Base-by-base conservation (phyloP, 2,888 invertebrate species). In the Apoda limacodes region DNA sequence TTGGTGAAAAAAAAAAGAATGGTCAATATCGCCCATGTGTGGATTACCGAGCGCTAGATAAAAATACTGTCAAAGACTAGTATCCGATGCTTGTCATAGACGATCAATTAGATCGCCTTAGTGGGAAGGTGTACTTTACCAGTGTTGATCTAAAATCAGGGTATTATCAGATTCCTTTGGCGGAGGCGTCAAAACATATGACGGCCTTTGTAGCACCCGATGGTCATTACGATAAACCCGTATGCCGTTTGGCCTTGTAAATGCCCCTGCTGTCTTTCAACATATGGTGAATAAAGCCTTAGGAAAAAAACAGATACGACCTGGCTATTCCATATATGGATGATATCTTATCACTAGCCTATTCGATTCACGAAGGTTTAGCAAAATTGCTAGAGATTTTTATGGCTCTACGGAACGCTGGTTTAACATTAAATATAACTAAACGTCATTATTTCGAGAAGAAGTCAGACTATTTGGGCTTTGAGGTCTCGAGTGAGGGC, bases 181-280 rank as follows among this genome's bases (percentile, higher is more conserved):
- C 10, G 9, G 30, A 20, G 5, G 36, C 35, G 1, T 38, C 28
- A 15, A 32, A 28, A 22, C 28, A 34, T 9, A 15, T 31, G 2
- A 42, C 40, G 15, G 34, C 42, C 1, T 42, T 42, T 26, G 22
- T 42, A 3, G 37, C 39, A n/a, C 34, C 38, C 5, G 34, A 34
- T 25, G 32, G 32, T n/a, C 26, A 25, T 4, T 38, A 34, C 28
- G 35, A n/a, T 39, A 29, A 15, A 33, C 14, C 11, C 25, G 20
- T n/a, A 29, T 29, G 25, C 35, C 35, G 10, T 39, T 35, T 24
- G 39, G 34, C 3, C 24, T 39, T 1, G 35, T 29, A 4, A 39
- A 39, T 35, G 40, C 40, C 2, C 37, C 39, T 1, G 26, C 40
- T 2, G 37, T 40, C n/a, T 46, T 40, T 15, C 34, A 37, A 24